phyloP scores from a whole-genome alignment of 2,888 invertebrate genomes.

The Erannis defoliaria region DNA sequence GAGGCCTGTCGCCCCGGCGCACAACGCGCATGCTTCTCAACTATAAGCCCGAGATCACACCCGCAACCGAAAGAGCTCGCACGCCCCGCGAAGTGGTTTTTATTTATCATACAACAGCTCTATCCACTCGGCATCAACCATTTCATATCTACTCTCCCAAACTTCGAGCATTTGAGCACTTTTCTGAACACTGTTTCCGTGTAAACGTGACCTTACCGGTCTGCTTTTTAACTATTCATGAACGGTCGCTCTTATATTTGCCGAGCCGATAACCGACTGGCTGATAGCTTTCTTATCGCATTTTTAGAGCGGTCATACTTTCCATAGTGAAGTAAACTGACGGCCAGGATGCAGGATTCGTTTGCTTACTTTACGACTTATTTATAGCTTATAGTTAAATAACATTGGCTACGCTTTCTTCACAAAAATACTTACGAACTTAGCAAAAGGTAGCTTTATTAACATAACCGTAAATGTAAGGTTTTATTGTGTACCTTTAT shows the following conservation, averaged over 20 bases:
- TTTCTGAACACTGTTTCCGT: conserved; percentile 40
- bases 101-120: conserved; percentile 65
- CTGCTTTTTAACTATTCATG: conserved; percentile 75
- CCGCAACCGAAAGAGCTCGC: conserved; percentile 64
- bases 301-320: conserved; percentile 60
- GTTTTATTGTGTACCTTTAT: conserved; percentile 25
- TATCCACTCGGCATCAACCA: conserved; percentile 40
- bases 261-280: conserved; percentile 64
- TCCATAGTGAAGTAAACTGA: conserved; percentile 40
- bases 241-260: conserved; percentile 65
- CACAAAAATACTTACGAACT: conserved; percentile 28
- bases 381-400: conserved; percentile 40
- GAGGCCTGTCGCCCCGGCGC: conserved; percentile 50
- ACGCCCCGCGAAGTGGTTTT: conserved; percentile 70
- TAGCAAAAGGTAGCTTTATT: conserved; percentile 36
- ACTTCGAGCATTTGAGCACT: conserved; percentile 36
- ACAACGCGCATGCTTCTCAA: conserved; percentile 79
- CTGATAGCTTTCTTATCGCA: conserved; percentile 70
- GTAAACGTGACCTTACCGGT: conserved; percentile 32
- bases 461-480: conserved; percentile 30
- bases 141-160: conserved; percentile 41
- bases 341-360: conserved; percentile 34
- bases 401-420: conserved; percentile 36
- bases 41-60: conserved; percentile 77
- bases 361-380: conserved; percentile 39